Evolutionary conservation across 1,140 invertebrate genomes (phyloP).

Genomic region (Euura lappo): DNA sequence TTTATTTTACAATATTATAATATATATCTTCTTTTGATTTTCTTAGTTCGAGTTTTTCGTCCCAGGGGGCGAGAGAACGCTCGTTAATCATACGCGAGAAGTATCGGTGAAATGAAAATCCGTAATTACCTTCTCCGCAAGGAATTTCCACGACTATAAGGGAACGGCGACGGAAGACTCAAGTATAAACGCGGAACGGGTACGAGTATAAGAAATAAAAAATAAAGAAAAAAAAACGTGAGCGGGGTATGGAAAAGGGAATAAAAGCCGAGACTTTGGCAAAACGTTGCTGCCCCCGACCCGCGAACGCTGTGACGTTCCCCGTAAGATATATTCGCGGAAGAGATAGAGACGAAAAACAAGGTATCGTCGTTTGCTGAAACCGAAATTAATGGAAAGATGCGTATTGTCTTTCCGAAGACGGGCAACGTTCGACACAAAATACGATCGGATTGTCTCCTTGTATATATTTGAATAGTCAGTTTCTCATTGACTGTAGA

Average conservation of each 20-base stretch:
- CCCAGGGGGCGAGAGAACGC: slow-evolving; percentile 11
- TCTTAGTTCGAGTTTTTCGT: not conserved
- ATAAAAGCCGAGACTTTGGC: slow-evolving; percentile 26
- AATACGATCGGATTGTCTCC: slow-evolving; percentile 48
- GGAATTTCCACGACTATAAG: slow-evolving; percentile 12
- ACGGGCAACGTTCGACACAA: no score
- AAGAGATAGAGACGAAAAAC: slow-evolving; percentile 10
- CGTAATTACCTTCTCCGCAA: slow-evolving; percentile 39
- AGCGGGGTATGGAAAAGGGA: slow-evolving; percentile 21
- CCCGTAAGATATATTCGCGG: slow-evolving; percentile 32
- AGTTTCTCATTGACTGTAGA: slow-evolving; percentile 23
- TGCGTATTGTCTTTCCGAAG: slow-evolving; percentile 17
- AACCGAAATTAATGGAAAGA: slow-evolving; percentile 51
- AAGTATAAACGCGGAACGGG: slow-evolving; percentile 6
- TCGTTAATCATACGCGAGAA: slow-evolving; percentile 51
- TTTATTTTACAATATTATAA: not conserved
- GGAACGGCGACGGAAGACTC: slow-evolving; percentile 16
- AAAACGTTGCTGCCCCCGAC: not conserved
- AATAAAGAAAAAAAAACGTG: slow-evolving; percentile 15
- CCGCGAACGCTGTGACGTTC: slow-evolving; percentile 18
- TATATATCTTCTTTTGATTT: not conserved
- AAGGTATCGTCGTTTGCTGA: slow-evolving; percentile 24
- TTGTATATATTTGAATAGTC: slow-evolving; percentile 48
- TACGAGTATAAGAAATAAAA: slow-evolving; percentile 17
- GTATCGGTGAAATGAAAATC: slow-evolving; percentile 41